Conservation (phyloP, 2,797 vertebrate genomes). For the Adrianichthys oophorus region DNA sequence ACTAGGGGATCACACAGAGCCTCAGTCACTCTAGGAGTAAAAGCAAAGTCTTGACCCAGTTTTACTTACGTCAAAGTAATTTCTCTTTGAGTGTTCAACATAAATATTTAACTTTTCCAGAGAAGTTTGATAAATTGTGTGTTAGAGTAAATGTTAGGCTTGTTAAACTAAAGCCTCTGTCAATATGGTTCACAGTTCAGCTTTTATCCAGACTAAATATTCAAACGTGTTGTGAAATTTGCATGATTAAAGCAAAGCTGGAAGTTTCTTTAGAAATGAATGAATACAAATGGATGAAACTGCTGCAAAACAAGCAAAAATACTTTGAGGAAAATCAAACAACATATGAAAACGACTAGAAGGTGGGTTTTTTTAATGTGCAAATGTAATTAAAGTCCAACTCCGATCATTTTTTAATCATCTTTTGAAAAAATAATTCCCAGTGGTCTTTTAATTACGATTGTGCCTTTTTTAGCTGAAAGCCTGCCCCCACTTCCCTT, state of each 20-base stretch:
- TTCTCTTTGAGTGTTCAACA: conserved; percentile 9
- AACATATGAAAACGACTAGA: no score
- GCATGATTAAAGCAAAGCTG: background rate
- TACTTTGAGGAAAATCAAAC: no score
- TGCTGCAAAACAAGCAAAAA: background rate
- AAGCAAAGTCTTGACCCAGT: background rate
- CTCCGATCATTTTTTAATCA: no score
- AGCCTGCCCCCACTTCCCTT: no score
- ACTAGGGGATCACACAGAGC: background rate
- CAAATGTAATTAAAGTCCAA: no score
- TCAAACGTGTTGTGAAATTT: conserved; percentile 4
- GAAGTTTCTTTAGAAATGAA: background rate
- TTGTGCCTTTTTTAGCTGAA: no score
- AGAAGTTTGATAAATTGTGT: conserved; percentile 37
- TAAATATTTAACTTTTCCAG: conserved; percentile 29
- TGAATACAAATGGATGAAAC: background rate
- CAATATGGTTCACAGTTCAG: conserved; percentile 4
- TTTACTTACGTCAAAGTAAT: conserved; percentile 28
- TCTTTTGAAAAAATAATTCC: no score
- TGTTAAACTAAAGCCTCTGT: conserved; percentile 21
- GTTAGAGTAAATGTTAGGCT: conserved; percentile 35
- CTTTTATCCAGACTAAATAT: conserved; percentile 14
- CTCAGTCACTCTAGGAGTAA: background rate
- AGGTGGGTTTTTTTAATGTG: background rate
- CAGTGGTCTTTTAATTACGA: no score